These are phyloP conservation scores for Metallyticus violacea DNA, from an alignment of 2,888 invertebrate species.

Conservation along the genomic window DNA sequence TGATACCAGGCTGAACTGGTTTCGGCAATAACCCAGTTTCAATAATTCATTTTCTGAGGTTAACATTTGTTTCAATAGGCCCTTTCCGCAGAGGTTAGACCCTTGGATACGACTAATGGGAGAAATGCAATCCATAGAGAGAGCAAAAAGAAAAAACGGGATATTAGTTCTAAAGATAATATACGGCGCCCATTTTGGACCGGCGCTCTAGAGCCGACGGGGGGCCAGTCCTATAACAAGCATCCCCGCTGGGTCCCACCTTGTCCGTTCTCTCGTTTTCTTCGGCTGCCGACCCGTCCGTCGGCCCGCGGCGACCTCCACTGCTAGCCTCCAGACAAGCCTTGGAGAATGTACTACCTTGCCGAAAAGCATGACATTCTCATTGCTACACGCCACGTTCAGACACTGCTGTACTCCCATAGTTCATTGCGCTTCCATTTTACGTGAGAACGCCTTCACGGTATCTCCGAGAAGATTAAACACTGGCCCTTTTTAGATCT, in stretches of 20 bases:
- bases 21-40: not conserved
- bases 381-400: not conserved
- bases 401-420: not conserved
- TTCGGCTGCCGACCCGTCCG: not conserved
- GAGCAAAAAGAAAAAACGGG: not conserved
- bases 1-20: not conserved
- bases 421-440: too few relatives aligned
- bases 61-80: not conserved
- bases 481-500: too few relatives aligned
- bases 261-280: not conserved
- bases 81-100: not conserved
- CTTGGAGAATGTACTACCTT: not conserved
- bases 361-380: not conserved
- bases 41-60: not conserved
- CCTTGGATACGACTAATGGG: not conserved
- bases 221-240: constrained; percentile 23
- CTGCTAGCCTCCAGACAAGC: too few relatives aligned
- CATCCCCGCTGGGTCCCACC: constrained; percentile 10
- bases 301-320: not conserved
- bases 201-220: constrained; percentile 4
- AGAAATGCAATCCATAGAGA: not conserved
- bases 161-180: not conserved
- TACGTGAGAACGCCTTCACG: not conserved
- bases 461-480: too few relatives aligned
- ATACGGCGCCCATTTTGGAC: constrained; percentile 1